Evolutionary conservation across 1,140 invertebrate species (phyloP), one percentile per base, ranked within the genome.

Genomic region (Cydia strobilella): DNA sequence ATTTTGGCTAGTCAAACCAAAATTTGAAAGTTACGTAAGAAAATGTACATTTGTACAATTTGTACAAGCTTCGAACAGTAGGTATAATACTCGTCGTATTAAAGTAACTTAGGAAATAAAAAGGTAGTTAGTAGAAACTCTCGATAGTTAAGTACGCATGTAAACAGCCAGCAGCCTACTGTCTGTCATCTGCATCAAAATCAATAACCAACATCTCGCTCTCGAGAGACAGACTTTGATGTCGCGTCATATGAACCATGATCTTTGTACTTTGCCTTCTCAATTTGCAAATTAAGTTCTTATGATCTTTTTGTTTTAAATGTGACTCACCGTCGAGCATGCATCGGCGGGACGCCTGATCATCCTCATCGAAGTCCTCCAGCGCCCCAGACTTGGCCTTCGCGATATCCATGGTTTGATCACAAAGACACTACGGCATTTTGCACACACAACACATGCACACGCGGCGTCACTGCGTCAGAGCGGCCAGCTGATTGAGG

Each of bases 281-380:
- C 10, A 23, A 51, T 73, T 63, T 75, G 23, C 20, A 54, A 74
- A 74, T 77, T 45, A 72, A 76, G 48, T 74, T 20, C 20, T 59
- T 59, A 23, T n/a, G 35, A 72, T 45, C 15, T 71, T 54, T 59
- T 62, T 42, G 25, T 45, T 59, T 59, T 35, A 74, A 23, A 73
- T 20, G 54, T 23, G 18, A 86, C 87, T 88, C 73, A 92, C 90
- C 90, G 72, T 92, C 90, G 18, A 92, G 74, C 90, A 92, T 92
- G 78, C 86, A 90, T n/a, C 90, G 84, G 6, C 89, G 86, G 5
- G 90, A 88, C 74, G 84, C 77, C 6, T 80, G 69, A 65, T 85
- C 87, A 63, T 90, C 88, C 20, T 91, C 89, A 15, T 89, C 89
- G 54, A 92, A 88, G 31, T 90, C 90, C 77, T 91, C 88, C 10